These are phyloP conservation scores for Willisornis vidua DNA, from an alignment of 2,113 vertebrate species.

Conservation along the genomic window DNA sequence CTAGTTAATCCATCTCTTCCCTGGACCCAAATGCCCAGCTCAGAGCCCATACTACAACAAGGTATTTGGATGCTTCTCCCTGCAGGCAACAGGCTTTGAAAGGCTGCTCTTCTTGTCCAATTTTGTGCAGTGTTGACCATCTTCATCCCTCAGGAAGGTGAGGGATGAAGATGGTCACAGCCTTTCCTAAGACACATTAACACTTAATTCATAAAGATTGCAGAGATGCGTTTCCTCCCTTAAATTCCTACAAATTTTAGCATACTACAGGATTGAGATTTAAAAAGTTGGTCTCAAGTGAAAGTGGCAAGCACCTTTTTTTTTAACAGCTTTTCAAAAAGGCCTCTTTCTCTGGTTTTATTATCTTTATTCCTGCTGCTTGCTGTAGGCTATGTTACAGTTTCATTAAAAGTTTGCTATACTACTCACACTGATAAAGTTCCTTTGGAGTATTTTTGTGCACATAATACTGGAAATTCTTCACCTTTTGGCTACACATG, in stretches of 20 bases:
- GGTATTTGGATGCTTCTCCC: neutral
- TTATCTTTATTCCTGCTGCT: neutral
- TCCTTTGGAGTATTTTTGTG: neutral
- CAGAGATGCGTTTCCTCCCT: neutral
- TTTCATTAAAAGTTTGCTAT: neutral
- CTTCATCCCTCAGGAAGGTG: neutral
- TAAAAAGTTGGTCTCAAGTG: neutral
- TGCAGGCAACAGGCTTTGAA: neutral
- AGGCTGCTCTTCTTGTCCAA: neutral
- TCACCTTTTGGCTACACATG: neutral
- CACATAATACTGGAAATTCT: neutral
- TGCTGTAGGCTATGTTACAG: neutral
- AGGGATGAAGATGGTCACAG: no score
- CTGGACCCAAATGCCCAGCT: neutral
- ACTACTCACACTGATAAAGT: neutral
- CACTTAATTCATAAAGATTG: neutral
- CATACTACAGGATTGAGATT: neutral
- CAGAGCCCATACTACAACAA: neutral
- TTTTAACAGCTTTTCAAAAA: neutral
- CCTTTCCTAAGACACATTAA: neutral
- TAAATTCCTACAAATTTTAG: neutral
- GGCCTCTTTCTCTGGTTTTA: neutral
- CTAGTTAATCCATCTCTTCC: neutral
- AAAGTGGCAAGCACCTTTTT: neutral
- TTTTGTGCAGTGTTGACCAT: neutral